Evolutionary conservation across 2,113 vertebrate genomes (phyloP).

Genomic region (Ammospiza caudacuta): DNA sequence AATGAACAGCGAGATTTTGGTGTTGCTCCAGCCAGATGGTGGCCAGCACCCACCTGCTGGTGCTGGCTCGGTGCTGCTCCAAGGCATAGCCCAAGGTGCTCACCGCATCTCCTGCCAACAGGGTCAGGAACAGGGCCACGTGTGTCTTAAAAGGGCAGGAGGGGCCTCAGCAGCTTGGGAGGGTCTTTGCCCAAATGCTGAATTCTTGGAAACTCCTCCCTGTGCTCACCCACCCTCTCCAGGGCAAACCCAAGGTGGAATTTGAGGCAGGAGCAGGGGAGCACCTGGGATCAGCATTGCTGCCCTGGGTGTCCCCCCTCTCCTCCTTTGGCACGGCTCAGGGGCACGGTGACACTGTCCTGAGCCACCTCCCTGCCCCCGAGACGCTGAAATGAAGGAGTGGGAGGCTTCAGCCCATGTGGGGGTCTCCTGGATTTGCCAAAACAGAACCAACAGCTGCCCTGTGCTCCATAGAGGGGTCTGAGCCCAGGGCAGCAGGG

Average conservation of each 20-base stretch:
- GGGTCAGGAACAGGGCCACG: background rate
- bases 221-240: background rate
- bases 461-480: background rate
- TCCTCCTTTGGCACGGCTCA: fast-evolving
- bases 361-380: background rate
- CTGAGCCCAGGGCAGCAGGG: background rate
- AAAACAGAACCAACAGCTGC: background rate
- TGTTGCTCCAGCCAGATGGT: background rate
- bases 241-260: background rate
- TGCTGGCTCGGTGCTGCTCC: background rate
- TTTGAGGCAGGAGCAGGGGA: background rate
- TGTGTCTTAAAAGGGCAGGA: background rate
- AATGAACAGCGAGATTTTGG: background rate
- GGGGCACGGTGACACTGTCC: background rate
- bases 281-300: background rate
- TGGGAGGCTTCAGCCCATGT: background rate
- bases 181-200: background rate
- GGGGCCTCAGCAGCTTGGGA: background rate
- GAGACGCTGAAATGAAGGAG: background rate
- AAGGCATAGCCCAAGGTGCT: background rate
- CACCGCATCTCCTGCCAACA: fast-evolving
- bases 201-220: background rate
- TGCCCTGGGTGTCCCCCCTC: background rate
- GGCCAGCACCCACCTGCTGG: fast-evolving
- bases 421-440: background rate